A percentile compares a stretch with the other conserved stretches of the same genome.
These are phyloP conservation scores for Pteronura brasiliensis DNA, from an alignment of 2,113 vertebrate genomes.

Conservation along the genomic window DNA sequence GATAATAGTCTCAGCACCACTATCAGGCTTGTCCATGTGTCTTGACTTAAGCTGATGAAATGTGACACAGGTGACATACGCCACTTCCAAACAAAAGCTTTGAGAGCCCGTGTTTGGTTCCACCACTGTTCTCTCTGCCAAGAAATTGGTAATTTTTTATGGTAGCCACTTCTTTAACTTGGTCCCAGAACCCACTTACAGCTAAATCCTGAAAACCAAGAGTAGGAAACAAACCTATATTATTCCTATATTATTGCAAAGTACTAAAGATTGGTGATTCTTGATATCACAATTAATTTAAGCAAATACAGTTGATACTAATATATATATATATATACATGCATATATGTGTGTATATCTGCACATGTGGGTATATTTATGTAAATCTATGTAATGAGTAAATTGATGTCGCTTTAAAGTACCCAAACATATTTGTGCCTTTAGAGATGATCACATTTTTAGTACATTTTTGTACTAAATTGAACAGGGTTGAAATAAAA, in stretches of 20 bases:
- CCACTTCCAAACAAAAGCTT: not conserved
- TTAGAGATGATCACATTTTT: not conserved
- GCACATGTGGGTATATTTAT: too few relatives aligned
- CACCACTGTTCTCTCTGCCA: not conserved
- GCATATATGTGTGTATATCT: not conserved
- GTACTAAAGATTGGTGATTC: not conserved
- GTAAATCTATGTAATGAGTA: not conserved
- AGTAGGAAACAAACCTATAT: not conserved
- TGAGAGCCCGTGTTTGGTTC: not conserved
- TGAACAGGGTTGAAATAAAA: constrained; percentile 59
- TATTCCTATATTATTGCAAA: not conserved
- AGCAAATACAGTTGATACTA: not conserved
- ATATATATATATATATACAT: not conserved
- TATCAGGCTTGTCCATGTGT: not conserved
- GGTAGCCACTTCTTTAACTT: not conserved
- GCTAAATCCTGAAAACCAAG: not conserved
- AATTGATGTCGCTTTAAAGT: not conserved
- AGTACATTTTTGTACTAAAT: not conserved
- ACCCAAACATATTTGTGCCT: not conserved
- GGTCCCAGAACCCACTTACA: not conserved
- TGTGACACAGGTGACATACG: not conserved
- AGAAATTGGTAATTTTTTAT: not conserved
- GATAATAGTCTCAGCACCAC: not conserved
- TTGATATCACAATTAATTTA: not conserved
- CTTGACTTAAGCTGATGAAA: not conserved